These are phyloP conservation scores for Phalanger gymnotis DNA, from an alignment of 2,797 vertebrate genomes.

Conservation along the genomic window DNA sequence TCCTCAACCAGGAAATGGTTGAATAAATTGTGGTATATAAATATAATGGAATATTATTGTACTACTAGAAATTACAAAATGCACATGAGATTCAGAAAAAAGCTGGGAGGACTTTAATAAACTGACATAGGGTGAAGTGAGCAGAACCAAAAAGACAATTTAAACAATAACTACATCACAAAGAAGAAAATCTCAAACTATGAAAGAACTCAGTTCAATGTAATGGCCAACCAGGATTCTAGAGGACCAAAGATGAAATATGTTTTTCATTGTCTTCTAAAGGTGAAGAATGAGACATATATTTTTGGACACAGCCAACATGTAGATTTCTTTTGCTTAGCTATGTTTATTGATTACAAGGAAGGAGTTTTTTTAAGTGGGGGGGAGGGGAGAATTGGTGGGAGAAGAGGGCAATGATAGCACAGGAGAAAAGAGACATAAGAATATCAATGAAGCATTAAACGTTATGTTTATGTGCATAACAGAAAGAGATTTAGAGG, in stretches of 20 bases:
- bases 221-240: background rate
- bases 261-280: background rate
- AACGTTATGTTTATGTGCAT: background rate
- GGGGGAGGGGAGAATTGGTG: background rate
- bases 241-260: background rate
- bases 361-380: background rate
- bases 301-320: background rate
- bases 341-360: background rate
- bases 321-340: background rate
- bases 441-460: background rate
- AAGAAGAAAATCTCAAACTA: background rate
- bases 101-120: background rate
- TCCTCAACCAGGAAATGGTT: background rate
- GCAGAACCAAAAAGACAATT: background rate
- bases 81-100: background rate
- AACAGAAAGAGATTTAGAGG: background rate
- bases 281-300: background rate
- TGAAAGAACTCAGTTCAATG: background rate
- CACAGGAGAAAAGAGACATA: background rate
- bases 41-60: background rate
- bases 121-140: background rate
- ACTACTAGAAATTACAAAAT: background rate
- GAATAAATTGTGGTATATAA: background rate
- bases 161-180: background rate
- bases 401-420: background rate